phyloP scores from a whole-genome alignment of 2,888 invertebrate species.

The Psococerastis gibbosa region DNA sequence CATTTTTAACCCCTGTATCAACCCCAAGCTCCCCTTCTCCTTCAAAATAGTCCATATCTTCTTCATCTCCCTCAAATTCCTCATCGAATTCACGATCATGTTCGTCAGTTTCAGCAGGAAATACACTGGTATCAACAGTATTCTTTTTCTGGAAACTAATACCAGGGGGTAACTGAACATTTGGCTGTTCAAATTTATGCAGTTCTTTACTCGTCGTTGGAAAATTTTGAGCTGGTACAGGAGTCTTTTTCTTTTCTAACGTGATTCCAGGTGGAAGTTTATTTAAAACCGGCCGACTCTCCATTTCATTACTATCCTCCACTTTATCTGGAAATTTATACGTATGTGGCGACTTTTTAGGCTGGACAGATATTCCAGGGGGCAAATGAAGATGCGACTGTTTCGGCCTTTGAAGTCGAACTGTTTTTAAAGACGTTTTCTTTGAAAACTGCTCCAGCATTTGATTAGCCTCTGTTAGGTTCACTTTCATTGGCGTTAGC shows the following conservation, averaged over 20 bases:
- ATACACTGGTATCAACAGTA: neutral
- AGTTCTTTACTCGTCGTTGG: neutral
- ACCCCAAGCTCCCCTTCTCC: constrained; percentile 2
- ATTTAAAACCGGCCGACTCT: too few relatives aligned
- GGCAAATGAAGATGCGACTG: constrained; percentile 13
- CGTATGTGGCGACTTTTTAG: too few relatives aligned
- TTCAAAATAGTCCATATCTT: neutral
- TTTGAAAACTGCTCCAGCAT: too few relatives aligned
- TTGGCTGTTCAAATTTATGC: neutral
- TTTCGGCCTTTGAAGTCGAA: constrained; percentile 15
- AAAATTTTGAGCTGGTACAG: neutral
- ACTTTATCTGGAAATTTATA: too few relatives aligned
- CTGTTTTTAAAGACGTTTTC: too few relatives aligned
- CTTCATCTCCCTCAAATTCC: neutral
- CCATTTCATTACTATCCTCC: too few relatives aligned
- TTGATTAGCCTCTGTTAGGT: too few relatives aligned
- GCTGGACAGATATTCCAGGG: neutral
- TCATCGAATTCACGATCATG: neutral
- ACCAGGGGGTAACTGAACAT: constrained; percentile 11
- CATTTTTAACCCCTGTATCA: neutral
- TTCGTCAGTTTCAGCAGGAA: neutral
- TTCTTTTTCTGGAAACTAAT: constrained; percentile 11
- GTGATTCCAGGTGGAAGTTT: neutral
- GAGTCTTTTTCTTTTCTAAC: neutral
- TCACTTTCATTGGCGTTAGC: too few relatives aligned